These are phyloP conservation scores for Leucopsar rothschildi DNA, from an alignment of 2,113 vertebrate genomes.

Conservation along the genomic window DNA sequence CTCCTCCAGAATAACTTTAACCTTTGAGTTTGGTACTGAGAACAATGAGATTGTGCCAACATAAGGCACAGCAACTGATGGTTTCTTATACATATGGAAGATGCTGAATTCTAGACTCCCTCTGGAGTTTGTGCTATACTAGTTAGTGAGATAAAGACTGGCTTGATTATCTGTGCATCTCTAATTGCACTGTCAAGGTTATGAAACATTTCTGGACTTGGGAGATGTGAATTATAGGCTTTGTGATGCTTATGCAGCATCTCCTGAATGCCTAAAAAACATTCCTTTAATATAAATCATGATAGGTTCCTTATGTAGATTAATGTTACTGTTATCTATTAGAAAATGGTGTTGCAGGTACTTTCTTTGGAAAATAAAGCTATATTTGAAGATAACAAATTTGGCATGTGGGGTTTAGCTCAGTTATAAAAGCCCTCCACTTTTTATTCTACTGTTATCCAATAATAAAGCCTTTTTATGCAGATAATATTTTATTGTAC, in stretches of 20 bases:
- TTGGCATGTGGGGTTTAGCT: not conserved
- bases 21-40: not conserved
- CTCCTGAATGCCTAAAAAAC: not conserved
- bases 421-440: not conserved
- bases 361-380: not conserved
- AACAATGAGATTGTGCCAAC: not conserved
- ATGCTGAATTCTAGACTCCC: not conserved
- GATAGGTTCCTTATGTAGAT: not conserved
- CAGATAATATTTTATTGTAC: not conserved
- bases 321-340: not conserved
- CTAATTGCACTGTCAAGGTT: not conserved
- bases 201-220: not conserved
- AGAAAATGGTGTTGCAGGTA: not conserved
- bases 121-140: not conserved
- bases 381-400: not conserved
- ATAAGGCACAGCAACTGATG: not conserved
- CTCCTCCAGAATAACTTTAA: not conserved
- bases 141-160: not conserved
- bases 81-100: not conserved
- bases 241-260: not conserved
- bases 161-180: not conserved
- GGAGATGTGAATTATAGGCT: not conserved
- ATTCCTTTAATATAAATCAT: not conserved
- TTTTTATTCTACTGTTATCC: not conserved
- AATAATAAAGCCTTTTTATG: not conserved